Evolutionary conservation across 2,797 vertebrate species (phyloP).

Genomic region (Lutjanus argentimaculatus): DNA sequence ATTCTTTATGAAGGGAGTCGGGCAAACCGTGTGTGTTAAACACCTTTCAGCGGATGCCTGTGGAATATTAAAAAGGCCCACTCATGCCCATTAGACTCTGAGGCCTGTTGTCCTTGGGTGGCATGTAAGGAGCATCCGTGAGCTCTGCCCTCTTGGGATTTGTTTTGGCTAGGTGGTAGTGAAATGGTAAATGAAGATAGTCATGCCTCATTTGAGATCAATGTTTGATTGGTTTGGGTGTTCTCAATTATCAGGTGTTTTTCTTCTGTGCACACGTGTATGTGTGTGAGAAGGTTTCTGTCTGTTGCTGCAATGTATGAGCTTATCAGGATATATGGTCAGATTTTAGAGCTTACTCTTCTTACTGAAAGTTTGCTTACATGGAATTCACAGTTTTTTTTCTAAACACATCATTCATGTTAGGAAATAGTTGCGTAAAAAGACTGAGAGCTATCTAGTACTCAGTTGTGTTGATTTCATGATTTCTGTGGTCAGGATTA

Average conservation of each 20-base stretch:
- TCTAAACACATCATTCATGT: too few relatives aligned
- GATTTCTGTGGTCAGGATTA: too few relatives aligned
- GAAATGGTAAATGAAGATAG: constrained; percentile 33
- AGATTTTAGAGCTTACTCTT: not conserved
- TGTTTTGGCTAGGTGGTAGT: constrained; percentile 40
- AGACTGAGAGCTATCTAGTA: too few relatives aligned
- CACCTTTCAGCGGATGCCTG: constrained; percentile 30
- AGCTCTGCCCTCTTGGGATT: not conserved
- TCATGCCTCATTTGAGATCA: constrained; percentile 39
- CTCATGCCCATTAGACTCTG: constrained; percentile 6
- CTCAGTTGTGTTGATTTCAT: too few relatives aligned
- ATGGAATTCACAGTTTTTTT: too few relatives aligned
- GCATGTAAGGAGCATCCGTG: constrained; percentile 26
- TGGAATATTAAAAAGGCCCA: constrained; percentile 51
- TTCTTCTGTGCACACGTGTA: not conserved
- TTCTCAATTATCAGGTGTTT: not conserved
- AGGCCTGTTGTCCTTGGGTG: constrained; percentile 31
- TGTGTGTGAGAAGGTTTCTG: not conserved
- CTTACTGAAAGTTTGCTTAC: not conserved
- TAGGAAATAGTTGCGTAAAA: too few relatives aligned
- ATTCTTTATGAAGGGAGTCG: constrained; percentile 34
- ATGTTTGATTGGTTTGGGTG: constrained; percentile 1
- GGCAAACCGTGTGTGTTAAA: constrained; percentile 43
- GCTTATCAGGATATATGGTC: not conserved
- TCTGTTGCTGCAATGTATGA: not conserved